Evolutionary conservation across 2,113 vertebrate genomes (phyloP).

Genomic region (Galemys pyrenaicus): DNA sequence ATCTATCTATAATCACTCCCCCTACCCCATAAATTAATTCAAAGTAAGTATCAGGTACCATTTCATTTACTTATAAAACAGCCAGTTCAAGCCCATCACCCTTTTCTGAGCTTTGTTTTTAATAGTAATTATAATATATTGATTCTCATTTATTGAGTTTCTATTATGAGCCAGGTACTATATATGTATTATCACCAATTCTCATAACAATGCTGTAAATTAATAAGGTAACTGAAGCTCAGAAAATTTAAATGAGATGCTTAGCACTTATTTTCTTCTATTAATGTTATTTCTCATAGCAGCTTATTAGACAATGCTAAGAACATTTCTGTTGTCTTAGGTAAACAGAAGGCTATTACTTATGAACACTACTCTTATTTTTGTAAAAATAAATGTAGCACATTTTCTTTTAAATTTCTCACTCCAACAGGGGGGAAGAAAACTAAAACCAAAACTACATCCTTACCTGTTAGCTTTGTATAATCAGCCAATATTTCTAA

Average conservation of each 20-base stretch:
- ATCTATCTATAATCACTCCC: background rate
- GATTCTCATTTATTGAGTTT: background rate
- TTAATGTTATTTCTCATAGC: slow-evolving; percentile 30
- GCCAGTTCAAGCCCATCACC: background rate
- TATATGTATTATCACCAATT: slow-evolving; percentile 1
- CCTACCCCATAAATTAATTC: background rate
- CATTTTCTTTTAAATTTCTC: slow-evolving; percentile 46
- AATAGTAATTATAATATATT: slow-evolving; percentile 11
- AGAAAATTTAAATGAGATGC: slow-evolving; percentile 5
- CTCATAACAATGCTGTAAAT: slow-evolving; percentile 29
- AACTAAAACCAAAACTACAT: slow-evolving; percentile 2
- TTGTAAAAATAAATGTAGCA: slow-evolving; percentile 21
- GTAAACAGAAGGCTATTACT: slow-evolving; percentile 9
- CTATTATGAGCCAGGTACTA: background rate
- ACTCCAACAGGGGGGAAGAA: background rate
- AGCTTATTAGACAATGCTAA: slow-evolving; percentile 29
- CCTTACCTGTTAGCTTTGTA: background rate
- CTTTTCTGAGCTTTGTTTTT: slow-evolving; percentile 23
- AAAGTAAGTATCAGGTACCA: slow-evolving; percentile 25
- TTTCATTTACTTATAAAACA: slow-evolving; percentile 27
- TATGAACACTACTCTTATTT: slow-evolving; percentile 18
- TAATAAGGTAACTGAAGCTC: slow-evolving; percentile 9
- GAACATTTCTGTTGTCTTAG: slow-evolving; percentile 43
- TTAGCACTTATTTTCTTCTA: slow-evolving; percentile 15
- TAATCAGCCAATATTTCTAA: background rate